Conservation (phyloP, 2,888 invertebrate species). For the Eueremaeus valkanovi region DNA sequence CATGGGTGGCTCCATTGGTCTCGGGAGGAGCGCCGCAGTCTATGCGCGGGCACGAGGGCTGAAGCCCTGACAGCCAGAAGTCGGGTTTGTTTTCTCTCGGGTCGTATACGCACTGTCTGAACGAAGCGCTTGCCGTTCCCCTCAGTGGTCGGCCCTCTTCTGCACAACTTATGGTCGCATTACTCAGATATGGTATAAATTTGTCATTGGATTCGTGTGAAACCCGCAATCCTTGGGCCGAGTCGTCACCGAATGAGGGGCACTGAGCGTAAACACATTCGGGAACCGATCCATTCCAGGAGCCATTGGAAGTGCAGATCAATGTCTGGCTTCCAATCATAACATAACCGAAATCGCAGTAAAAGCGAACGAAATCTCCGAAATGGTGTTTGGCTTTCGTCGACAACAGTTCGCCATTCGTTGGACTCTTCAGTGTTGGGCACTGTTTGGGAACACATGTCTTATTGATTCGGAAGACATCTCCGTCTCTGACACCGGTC, state of each 20-base stretch:
- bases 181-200: conserved; percentile 80
- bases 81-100: conserved; percentile 67
- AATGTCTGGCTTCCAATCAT: conserved; percentile 76
- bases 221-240: conserved; percentile 75
- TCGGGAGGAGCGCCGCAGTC: conserved; percentile 88
- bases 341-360: conserved; percentile 90
- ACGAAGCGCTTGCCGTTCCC: conserved; percentile 74
- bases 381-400: conserved; percentile 78
- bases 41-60: conserved; percentile 78
- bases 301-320: conserved; percentile 80
- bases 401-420: conserved; percentile 76
- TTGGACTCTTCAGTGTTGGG: conserved; percentile 68
- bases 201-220: conserved; percentile 18
- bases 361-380: conserved; percentile 82
- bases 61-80: conserved; percentile 62
- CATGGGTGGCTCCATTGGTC: conserved; percentile 90
- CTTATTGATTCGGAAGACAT: conserved; percentile 83
- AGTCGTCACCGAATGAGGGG: conserved; percentile 81
- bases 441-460: conserved; percentile 93
- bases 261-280: conserved; percentile 90
- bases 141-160: conserved; percentile 71
- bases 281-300: conserved; percentile 89
- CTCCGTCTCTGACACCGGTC: conserved; percentile 80
- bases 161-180: conserved; percentile 78
- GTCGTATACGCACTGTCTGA: conserved; percentile 92